Percentiles rank a stretch among this genome's conserved stretches.
Evolutionary conservation across 2,888 invertebrate genomes (phyloP).

Genomic region (Plagiodera versicolora): DNA sequence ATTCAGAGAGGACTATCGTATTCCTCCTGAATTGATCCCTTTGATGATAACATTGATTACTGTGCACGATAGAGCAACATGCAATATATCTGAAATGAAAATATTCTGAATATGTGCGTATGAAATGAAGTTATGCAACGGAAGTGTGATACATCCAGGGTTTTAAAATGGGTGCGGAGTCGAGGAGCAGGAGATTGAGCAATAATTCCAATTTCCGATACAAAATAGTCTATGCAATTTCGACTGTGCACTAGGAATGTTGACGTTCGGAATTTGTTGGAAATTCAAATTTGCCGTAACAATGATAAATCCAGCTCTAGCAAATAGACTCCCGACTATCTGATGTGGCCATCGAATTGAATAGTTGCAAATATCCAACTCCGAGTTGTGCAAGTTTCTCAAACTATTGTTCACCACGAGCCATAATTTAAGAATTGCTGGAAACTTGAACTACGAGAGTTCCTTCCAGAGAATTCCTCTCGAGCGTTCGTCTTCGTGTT

Average conservation of each 20-base stretch:
- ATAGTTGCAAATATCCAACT: not conserved
- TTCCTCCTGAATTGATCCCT: no score
- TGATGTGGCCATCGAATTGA: conserved; percentile 10
- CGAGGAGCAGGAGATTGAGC: conserved; percentile 45
- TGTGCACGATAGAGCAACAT: no score
- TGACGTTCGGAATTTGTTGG: conserved; percentile 34
- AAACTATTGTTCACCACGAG: not conserved
- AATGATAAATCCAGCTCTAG: conserved; percentile 33
- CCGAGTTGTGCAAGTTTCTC: not conserved
- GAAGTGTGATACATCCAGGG: no score
- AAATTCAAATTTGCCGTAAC: conserved; percentile 36
- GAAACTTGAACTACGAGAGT: not conserved
- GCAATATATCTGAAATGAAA: no score
- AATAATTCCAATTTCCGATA: conserved; percentile 45
- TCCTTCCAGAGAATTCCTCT: no score
- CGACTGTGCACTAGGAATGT: conserved; percentile 32
- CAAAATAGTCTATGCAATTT: conserved; percentile 39
- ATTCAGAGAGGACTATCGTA: no score
- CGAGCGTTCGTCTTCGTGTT: no score
- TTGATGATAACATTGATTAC: no score
- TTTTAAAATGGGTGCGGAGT: conserved; percentile 29
- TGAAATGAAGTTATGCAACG: no score
- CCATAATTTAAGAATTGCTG: not conserved
- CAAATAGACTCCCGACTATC: conserved; percentile 28
- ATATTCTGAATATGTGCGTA: no score